phyloP scores from a whole-genome alignment of 2,113 vertebrate genomes.

The Chinchilla lanigera region DNA sequence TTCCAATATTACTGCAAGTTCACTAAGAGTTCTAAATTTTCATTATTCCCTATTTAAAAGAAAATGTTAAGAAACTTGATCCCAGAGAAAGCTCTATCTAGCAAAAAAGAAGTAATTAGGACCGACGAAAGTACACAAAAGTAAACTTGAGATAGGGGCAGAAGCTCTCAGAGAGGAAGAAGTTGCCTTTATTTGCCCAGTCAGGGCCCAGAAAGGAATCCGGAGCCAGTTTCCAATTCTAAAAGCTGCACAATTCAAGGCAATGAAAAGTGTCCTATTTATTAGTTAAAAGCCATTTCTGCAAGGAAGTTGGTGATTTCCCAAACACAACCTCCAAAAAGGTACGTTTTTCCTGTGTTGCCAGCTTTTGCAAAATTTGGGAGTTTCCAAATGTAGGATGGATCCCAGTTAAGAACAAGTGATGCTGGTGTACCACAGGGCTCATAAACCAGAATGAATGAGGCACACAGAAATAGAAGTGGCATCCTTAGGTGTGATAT shows the following conservation, averaged over 20 bases:
- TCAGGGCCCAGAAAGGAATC: background rate
- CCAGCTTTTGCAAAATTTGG: background rate
- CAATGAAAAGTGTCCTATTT: background rate
- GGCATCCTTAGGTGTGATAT: background rate
- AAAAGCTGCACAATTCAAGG: background rate
- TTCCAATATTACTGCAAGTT: slow-evolving; percentile 54
- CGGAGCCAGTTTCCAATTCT: background rate
- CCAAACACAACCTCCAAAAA: background rate
- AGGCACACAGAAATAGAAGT: background rate
- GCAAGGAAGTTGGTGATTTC: background rate
- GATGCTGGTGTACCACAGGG: background rate
- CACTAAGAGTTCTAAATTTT: slow-evolving; percentile 47
- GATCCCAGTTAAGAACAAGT: background rate
- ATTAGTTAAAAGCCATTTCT: background rate
- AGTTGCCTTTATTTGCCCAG: background rate
- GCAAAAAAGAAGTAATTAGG: background rate
- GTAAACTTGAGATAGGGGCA: background rate
- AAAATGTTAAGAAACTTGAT: background rate
- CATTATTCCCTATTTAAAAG: background rate
- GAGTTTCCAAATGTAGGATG: background rate
- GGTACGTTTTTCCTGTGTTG: background rate
- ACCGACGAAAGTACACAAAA: background rate
- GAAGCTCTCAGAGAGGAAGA: background rate
- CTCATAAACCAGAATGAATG: background rate
- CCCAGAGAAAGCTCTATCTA: background rate